A percentile compares a stretch with the other conserved stretches of the same genome.
Evolutionary conservation across 1,140 invertebrate species (phyloP).

Genomic region (Drosophila rufa): DNA sequence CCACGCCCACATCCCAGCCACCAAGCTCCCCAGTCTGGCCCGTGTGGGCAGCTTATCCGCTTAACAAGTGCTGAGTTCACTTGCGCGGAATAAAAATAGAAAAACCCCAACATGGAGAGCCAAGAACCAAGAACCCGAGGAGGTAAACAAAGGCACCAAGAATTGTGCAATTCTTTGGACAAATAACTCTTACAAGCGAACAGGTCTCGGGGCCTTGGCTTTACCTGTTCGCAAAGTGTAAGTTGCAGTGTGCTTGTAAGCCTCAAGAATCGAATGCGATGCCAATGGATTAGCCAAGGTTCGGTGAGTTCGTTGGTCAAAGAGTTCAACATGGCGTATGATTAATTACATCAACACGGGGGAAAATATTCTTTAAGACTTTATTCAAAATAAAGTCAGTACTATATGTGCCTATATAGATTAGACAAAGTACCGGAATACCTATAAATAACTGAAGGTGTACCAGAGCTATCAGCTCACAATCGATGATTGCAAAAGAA

Average conservation of each 20-base stretch:
- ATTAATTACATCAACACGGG: slow-evolving; percentile 30
- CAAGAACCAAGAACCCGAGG: slow-evolving; percentile 23
- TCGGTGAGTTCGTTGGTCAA: slow-evolving; percentile 35
- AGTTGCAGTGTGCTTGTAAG: slow-evolving; percentile 27
- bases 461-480: slow-evolving; percentile 10
- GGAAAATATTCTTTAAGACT: background rate
- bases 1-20: slow-evolving; percentile 28
- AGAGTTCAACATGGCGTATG: slow-evolving; percentile 26
- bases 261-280: slow-evolving; percentile 16
- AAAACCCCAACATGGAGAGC: background rate
- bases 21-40: slow-evolving; percentile 21
- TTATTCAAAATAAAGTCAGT: slow-evolving; percentile 7
- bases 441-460: slow-evolving; percentile 25
- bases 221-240: background rate
- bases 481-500: slow-evolving; percentile 3
- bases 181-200: slow-evolving; percentile 16
- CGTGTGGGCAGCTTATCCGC: slow-evolving; percentile 74
- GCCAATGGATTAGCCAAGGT: slow-evolving; percentile 37
- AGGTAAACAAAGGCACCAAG: slow-evolving; percentile 44
- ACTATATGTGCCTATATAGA: slow-evolving; percentile 23
- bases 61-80: slow-evolving; percentile 78
- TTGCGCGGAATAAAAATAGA: slow-evolving; percentile 62
- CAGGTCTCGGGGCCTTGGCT: slow-evolving; percentile 34
- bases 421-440: slow-evolving; percentile 11
- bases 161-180: slow-evolving; percentile 60